These are phyloP conservation scores for Oryzias sinensis DNA, from an alignment of 2,797 vertebrate species.

Conservation along the genomic window DNA sequence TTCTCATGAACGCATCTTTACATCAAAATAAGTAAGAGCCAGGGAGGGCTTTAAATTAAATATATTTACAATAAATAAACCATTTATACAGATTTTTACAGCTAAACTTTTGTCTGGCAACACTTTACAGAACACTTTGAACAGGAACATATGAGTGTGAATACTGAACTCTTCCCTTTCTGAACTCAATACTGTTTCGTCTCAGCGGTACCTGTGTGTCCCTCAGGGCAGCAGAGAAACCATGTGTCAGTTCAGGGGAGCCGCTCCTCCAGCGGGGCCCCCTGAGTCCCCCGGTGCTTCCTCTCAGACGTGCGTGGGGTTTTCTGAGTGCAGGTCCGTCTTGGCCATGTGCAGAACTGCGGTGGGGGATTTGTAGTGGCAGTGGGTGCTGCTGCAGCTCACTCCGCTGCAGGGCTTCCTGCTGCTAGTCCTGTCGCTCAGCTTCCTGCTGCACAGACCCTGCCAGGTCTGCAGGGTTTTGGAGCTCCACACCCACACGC, in stretches of 20 bases:
- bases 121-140: conserved; percentile 55
- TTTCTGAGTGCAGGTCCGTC: conserved; percentile 90
- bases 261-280: conserved; percentile 64
- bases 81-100: conserved; percentile 75
- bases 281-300: conserved; percentile 5
- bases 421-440: conserved; percentile 84
- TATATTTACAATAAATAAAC: conserved; percentile 83
- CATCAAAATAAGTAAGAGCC: conserved; percentile 59
- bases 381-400: conserved; percentile 85
- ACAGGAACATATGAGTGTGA: conserved; percentile 58
- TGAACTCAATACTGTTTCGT: conserved; percentile 63
- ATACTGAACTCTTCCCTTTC: conserved; percentile 72
- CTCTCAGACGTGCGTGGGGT: conserved; percentile 88
- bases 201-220: conserved; percentile 47
- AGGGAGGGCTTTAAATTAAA: conserved; percentile 79
- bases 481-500: conserved; percentile 99
- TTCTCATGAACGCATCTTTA: conserved; percentile 68
- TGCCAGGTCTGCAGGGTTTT: conserved; percentile 99
- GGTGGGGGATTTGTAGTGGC: conserved; percentile 92
- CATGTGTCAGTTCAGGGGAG: conserved; percentile 49
- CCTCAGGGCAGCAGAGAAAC: conserved; percentile 56
- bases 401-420: conserved; percentile 87
- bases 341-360: conserved; percentile 93
- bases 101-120: conserved; percentile 53
- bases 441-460: conserved; percentile 90